Percentiles rank a stretch among this genome's conserved stretches.
Conservation (phyloP, 2,797 vertebrate genomes). For the Moxostoma hubbsi region DNA sequence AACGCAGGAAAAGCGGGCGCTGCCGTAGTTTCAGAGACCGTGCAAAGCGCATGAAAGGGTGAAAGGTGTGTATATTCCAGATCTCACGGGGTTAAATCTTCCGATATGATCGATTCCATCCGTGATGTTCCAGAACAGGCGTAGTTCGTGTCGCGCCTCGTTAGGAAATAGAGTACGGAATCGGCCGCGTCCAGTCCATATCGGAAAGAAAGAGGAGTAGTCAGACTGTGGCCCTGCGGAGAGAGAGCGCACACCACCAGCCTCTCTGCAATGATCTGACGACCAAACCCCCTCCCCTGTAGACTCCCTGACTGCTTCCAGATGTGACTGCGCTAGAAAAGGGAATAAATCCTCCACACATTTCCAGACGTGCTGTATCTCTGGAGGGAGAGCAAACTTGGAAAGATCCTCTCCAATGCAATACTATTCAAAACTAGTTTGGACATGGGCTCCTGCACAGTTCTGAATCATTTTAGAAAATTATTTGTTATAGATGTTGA, state of each 20-base stretch:
- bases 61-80: slow-evolving; percentile 77
- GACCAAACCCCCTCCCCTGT: slow-evolving; percentile 73
- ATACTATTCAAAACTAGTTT: background rate
- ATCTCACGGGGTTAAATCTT: slow-evolving; percentile 79
- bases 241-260: slow-evolving; percentile 64
- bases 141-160: slow-evolving; percentile 49
- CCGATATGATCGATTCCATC: slow-evolving; percentile 74
- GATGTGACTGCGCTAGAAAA: slow-evolving; percentile 79
- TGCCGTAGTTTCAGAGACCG: slow-evolving; percentile 64
- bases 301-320: slow-evolving; percentile 85
- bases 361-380: slow-evolving; percentile 55
- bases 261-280: slow-evolving; percentile 79
- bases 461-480: background rate
- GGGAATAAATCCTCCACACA: slow-evolving; percentile 57
- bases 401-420: background rate
- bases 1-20: slow-evolving; percentile 65
- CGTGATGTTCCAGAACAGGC: slow-evolving; percentile 63
- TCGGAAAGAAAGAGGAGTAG: slow-evolving; percentile 59
- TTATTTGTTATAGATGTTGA: background rate
- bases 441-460: background rate
- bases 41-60: slow-evolving; percentile 55
- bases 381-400: slow-evolving; percentile 33
- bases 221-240: slow-evolving; percentile 72
- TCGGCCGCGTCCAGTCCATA: slow-evolving; percentile 59
- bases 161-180: slow-evolving; percentile 47